Conservation (phyloP, 1,140 invertebrate species). For the Neodiprion lecontei region DNA sequence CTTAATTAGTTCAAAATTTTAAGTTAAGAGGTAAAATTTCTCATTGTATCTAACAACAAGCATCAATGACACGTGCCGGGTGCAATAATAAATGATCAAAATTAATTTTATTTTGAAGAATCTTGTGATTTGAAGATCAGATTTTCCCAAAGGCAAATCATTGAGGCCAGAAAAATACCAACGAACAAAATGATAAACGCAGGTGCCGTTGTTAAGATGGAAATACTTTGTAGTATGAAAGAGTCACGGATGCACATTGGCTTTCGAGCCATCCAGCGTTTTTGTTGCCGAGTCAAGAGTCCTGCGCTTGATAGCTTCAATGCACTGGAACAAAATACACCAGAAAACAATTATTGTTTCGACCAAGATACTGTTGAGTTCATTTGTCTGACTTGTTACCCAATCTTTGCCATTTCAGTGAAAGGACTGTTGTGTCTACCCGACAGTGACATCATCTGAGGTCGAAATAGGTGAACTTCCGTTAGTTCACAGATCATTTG, state of each 20-base stretch:
- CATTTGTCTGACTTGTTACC: conserved; percentile 23
- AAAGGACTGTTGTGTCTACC: conserved; percentile 39
- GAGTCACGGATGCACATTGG: conserved; percentile 36
- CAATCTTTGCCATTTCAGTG: conserved; percentile 38
- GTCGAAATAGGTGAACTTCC: conserved; percentile 41
- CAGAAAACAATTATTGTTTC: background rate
- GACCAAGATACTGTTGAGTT: background rate
- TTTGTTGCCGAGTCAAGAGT: conserved; percentile 36
- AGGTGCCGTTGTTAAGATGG: conserved; percentile 38
- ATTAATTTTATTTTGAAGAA: background rate
- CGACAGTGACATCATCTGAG: conserved; percentile 36
- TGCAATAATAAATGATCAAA: too few relatives aligned
- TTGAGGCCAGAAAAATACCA: conserved; percentile 24
- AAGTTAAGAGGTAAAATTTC: too few relatives aligned
- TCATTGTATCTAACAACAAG: too few relatives aligned
- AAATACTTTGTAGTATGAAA: conserved; percentile 37
- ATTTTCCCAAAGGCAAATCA: conserved; percentile 36
- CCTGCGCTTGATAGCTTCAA: conserved; percentile 38
- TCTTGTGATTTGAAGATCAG: conserved; percentile 18
- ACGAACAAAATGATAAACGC: conserved; percentile 36
- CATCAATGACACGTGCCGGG: too few relatives aligned
- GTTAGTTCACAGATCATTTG: conserved; percentile 38
- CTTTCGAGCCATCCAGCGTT: conserved; percentile 40
- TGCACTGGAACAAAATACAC: conserved; percentile 23
- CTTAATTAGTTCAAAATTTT: too few relatives aligned